Evolutionary conservation across 1,140 invertebrate genomes (phyloP).

Genomic region (Brachionus plicatilis): DNA sequence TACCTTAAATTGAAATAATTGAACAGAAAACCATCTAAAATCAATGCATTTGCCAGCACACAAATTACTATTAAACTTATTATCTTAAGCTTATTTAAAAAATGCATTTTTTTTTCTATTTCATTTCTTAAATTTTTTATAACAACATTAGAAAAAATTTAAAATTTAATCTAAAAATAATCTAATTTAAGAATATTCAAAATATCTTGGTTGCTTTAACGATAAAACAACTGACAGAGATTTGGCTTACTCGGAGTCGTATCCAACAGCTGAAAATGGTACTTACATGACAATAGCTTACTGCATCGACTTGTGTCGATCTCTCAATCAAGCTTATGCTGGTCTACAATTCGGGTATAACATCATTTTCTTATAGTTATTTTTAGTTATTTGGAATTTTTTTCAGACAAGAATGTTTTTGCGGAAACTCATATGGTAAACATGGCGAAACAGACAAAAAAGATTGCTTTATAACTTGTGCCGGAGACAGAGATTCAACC

Average conservation of each 20-base stretch:
- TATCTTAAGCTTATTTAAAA: background rate
- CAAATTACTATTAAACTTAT: background rate
- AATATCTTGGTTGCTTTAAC: conserved; percentile 36
- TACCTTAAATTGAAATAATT: background rate
- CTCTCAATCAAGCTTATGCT: conserved; percentile 12
- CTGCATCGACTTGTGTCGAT: conserved; percentile 18
- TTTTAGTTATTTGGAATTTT: background rate
- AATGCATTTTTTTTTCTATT: background rate
- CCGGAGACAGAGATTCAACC: background rate
- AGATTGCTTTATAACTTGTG: conserved; percentile 36
- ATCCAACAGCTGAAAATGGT: background rate
- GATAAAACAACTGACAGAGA: background rate
- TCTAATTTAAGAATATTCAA: conserved; percentile 22
- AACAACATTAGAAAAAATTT: background rate
- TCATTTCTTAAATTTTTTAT: background rate
- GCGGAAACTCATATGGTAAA: conserved; percentile 25
- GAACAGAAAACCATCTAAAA: background rate
- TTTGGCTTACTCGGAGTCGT: background rate
- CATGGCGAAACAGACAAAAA: background rate
- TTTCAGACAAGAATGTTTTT: conserved; percentile 6
- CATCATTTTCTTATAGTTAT: background rate
- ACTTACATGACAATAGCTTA: background rate
- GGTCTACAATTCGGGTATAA: conserved; percentile 33
- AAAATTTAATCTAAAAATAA: background rate
- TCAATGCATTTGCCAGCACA: background rate